Evolutionary conservation across 2,797 vertebrate genomes (phyloP).

Genomic region (Morus bassanus): DNA sequence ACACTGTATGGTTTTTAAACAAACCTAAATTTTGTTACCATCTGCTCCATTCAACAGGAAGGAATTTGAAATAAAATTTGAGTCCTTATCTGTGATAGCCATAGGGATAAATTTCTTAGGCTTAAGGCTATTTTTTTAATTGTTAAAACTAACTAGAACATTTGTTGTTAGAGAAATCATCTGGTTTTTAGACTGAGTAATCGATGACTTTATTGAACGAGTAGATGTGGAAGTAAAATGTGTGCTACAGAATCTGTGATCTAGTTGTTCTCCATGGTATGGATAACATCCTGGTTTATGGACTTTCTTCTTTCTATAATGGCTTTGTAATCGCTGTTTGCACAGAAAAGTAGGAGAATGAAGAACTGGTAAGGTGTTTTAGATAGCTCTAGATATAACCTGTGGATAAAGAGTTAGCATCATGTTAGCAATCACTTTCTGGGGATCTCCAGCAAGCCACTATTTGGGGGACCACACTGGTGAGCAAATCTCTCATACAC

Average conservation of each 20-base stretch:
- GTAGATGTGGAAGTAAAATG: neutral
- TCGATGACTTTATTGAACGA: neutral
- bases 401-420: neutral
- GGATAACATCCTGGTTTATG: neutral
- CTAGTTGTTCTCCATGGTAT: neutral
- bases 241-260: neutral
- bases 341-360: neutral
- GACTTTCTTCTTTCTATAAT: neutral
- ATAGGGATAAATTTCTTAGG: neutral
- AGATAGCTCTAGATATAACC: neutral
- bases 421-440: neutral
- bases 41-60: neutral
- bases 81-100: neutral
- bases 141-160: neutral
- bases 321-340: neutral
- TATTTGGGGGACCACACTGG: neutral
- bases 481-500: rapidly evolving
- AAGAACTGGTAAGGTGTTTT: neutral
- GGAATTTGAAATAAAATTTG: neutral
- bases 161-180: neutral
- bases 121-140: neutral
- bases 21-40: neutral
- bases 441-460: neutral
- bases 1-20: neutral
- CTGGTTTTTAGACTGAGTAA: neutral